Evolutionary conservation across 1,140 invertebrate genomes (phyloP).

Genomic region (Reticulitermes speratus): DNA sequence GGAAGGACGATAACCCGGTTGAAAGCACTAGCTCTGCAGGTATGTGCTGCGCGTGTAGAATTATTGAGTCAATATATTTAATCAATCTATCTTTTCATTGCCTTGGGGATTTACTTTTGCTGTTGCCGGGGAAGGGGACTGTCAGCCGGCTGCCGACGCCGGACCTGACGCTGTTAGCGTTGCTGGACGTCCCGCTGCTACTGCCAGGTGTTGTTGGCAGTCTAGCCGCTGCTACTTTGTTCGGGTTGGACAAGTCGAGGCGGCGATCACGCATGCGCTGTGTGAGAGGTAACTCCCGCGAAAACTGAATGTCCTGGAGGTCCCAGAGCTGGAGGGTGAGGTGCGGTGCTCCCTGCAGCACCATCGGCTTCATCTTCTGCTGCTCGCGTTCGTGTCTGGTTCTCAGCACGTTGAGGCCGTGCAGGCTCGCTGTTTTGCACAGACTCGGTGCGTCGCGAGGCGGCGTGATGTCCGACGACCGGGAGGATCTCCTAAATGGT

Average conservation of each 20-base stretch:
- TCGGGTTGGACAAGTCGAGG: not conserved
- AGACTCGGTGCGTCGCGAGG: not conserved
- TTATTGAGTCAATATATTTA: too few species aligned
- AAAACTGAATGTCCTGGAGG: conserved; percentile 37
- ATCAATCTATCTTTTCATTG: too few species aligned
- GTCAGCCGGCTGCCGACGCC: too few species aligned
- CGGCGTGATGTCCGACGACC: conserved; percentile 17
- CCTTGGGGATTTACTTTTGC: too few species aligned
- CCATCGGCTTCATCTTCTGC: conserved; percentile 26
- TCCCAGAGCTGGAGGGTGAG: conserved; percentile 41
- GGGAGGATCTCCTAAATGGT: conserved; percentile 45
- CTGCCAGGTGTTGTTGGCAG: not conserved
- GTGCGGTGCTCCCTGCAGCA: conserved; percentile 41
- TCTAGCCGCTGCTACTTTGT: not conserved
- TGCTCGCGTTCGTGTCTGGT: conserved; percentile 17
- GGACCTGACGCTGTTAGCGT: too few species aligned
- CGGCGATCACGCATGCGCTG: conserved; percentile 36
- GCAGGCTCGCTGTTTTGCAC: not conserved
- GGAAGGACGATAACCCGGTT: too few species aligned
- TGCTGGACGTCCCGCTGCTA: not conserved
- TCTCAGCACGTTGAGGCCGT: conserved; percentile 19
- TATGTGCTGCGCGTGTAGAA: too few species aligned
- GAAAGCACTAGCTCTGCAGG: too few species aligned
- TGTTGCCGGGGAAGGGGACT: too few species aligned
- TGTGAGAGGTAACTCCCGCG: conserved; percentile 38